These are phyloP conservation scores for Salmo trutta DNA, from an alignment of 2,797 vertebrate species.

Conservation along the genomic window DNA sequence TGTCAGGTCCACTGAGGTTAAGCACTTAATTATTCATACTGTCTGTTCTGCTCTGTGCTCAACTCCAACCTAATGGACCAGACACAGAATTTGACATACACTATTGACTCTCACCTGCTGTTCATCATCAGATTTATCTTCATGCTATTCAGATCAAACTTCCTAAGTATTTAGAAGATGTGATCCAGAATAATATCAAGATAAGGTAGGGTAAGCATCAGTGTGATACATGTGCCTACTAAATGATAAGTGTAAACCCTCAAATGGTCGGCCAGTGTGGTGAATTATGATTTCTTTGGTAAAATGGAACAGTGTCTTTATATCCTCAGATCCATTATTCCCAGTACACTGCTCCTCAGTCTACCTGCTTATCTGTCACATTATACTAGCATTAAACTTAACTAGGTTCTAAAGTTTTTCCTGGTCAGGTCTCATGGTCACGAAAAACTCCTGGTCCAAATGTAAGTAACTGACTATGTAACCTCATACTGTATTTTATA, in stretches of 20 bases:
- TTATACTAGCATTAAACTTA: background rate
- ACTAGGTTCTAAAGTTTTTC: too few species aligned
- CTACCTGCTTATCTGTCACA: background rate
- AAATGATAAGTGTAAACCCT: background rate
- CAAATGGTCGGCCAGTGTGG: too few species aligned
- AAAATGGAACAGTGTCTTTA: background rate
- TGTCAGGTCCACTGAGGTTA: slow-evolving; percentile 21
- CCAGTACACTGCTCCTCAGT: background rate
- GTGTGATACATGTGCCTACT: background rate
- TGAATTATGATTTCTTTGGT: background rate
- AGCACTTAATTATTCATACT: slow-evolving; percentile 42
- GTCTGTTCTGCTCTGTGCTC: background rate
- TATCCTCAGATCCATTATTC: background rate
- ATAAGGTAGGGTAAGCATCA: background rate
- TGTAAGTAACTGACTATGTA: background rate
- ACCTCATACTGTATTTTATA: background rate
- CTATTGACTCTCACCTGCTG: background rate
- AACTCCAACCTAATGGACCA: slow-evolving; percentile 10
- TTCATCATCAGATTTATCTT: background rate
- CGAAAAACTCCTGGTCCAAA: too few species aligned
- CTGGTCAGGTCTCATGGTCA: too few species aligned
- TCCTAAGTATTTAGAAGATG: background rate
- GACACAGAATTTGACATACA: background rate
- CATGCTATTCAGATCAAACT: background rate
- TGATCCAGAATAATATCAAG: background rate